phyloP scores from a whole-genome alignment of 2,113 vertebrate genomes.

The Chroicocephalus ridibundus region DNA sequence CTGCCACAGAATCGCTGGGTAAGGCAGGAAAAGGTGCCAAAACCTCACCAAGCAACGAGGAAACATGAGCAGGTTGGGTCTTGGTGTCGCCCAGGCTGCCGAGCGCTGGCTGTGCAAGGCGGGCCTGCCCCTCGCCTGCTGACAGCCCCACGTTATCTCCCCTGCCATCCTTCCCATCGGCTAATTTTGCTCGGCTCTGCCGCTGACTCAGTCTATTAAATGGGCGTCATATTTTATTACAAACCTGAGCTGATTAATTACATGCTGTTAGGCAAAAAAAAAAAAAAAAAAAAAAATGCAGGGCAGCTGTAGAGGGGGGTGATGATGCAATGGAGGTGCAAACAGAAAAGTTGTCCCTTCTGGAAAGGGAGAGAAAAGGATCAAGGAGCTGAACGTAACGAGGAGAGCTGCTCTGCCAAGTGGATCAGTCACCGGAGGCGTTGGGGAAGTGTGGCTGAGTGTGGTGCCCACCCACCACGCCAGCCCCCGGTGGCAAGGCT shows the following conservation, averaged over 20 bases:
- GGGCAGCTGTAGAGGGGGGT: background rate
- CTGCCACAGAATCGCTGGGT: rapidly evolving
- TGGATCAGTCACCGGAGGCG: background rate
- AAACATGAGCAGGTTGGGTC: background rate
- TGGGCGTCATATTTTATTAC: slow-evolving; percentile 17
- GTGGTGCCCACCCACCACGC: background rate
- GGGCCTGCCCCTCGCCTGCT: background rate
- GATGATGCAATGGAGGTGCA: background rate
- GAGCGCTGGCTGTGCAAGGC: background rate
- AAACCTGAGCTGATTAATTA: slow-evolving; percentile 38
- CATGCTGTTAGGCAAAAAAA: slow-evolving; percentile 8
- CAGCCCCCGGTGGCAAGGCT: background rate
- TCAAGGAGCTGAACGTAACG: background rate
- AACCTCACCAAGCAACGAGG: background rate
- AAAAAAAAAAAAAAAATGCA: slow-evolving; percentile 17
- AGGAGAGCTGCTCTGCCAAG: background rate
- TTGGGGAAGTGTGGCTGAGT: background rate
- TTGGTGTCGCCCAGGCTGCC: background rate
- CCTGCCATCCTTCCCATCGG: background rate
- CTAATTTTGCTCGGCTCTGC: background rate
- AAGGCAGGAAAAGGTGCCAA: background rate
- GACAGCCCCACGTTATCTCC: background rate
- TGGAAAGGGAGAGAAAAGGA: background rate
- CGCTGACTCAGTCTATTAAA: slow-evolving; percentile 27
- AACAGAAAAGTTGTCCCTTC: background rate